These are phyloP conservation scores for Enteromius thamalakanensis DNA, from an alignment of 2,797 vertebrate genomes.

Conservation along the genomic window DNA sequence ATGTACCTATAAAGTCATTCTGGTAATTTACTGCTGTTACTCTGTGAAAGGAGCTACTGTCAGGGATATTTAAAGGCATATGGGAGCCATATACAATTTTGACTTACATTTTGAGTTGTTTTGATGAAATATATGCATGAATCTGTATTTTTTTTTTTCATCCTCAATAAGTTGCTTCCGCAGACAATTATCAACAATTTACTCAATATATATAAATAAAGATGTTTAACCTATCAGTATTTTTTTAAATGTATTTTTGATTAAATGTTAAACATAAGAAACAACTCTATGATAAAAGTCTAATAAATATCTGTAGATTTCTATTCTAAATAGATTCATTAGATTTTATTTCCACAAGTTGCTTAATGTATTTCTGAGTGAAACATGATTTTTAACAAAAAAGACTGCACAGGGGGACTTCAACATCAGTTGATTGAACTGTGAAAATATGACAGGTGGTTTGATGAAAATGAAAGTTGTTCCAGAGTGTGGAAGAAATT, in stretches of 20 bases:
- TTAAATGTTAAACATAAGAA: not conserved
- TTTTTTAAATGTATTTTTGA: not conserved
- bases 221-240: too few species aligned
- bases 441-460: not conserved
- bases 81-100: too few species aligned
- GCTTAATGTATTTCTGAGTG: not conserved
- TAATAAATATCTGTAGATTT: not conserved
- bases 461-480: not conserved
- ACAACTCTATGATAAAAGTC: not conserved
- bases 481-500: not conserved
- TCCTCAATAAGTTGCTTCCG: not conserved
- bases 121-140: too few species aligned
- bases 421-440: not conserved
- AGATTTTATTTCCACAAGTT: not conserved
- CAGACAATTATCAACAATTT: not conserved
- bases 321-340: too few species aligned
- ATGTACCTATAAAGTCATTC: too few species aligned
- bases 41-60: too few species aligned
- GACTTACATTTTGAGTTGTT: too few species aligned
- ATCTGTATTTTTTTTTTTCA: too few species aligned
- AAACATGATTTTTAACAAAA: not conserved
- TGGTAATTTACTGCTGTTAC: too few species aligned
- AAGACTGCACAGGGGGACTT: not conserved
- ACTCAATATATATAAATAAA: not conserved
- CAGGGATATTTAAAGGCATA: too few species aligned